Evolutionary conservation across 2,113 vertebrate genomes (phyloP), one percentile per base, ranked within the genome.

Genomic region (Oreochromis aureus): DNA sequence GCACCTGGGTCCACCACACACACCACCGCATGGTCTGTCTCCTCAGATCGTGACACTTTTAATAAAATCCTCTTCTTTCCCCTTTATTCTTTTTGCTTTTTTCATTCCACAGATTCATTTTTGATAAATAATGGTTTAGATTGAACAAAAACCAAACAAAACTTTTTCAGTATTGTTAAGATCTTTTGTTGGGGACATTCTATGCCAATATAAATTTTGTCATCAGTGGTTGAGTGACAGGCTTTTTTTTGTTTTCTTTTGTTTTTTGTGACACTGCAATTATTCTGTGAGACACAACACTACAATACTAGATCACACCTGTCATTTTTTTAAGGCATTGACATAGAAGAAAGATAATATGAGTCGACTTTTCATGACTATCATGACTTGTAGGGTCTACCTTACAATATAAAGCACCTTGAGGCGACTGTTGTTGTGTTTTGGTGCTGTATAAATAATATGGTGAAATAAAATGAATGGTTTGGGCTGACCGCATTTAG

Each of bases 291-390:
- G 39, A 73, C 66, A 71, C 12, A 24, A 16, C 63, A 24, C 36
- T 44, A 3, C 41, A 16, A 24, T 44, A 66, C 61, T 39, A 66
- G 32, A 66, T n/a, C 32, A 39, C 61, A 66, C 61, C 32, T 66
- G 61, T 12, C 61, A 39, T 39, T 34, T 66, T 66, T 66, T 66
- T 18, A 39, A 66, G 61, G 2, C 10, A 36, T 0, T 63, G 18
- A 0, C 32, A 36, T 63, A 63, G 19, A 66, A 3, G 2, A 39
- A 66, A 13, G 2, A 63, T 0, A 63, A 63, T 36, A 63, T 0
- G 4, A 63, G 59, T 63, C 10, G 1, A n/a, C 32, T n/a, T 66
- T 39, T n/a, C 2, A 3, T 39, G 32, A 34, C 27, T 32, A 8
- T 32, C 15, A 0, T 59, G 2, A 36, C 61, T 66, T 66, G 61